These are phyloP conservation scores for Gadopsis marmoratus DNA, from an alignment of 2,797 vertebrate genomes.

Conservation along the genomic window DNA sequence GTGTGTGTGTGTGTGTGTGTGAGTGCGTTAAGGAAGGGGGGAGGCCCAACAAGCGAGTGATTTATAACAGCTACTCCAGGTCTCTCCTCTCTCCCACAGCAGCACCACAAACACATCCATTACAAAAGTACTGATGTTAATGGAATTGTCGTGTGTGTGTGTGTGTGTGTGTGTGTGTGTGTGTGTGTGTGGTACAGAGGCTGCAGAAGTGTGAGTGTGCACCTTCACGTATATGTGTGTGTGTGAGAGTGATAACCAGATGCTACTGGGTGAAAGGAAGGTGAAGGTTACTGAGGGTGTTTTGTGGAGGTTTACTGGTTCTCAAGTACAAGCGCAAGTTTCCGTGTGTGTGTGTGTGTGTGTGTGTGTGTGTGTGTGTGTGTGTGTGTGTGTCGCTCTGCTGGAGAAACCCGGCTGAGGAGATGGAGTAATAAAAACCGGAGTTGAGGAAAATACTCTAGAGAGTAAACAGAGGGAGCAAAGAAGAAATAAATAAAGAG, in stretches of 20 bases:
- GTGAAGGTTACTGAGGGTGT: conserved; percentile 76
- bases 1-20: conserved; percentile 47
- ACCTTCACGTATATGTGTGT: conserved; percentile 3
- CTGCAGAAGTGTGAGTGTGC: conserved; percentile 39
- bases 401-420: conserved; percentile 53
- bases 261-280: conserved; percentile 75
- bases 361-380: conserved; percentile 21
- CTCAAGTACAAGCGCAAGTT: conserved; percentile 47
- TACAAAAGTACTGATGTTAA: conserved; percentile 86
- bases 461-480: conserved; percentile 80
- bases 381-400: conserved; percentile 50
- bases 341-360: conserved; percentile 37
- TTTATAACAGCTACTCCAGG: conserved; percentile 91
- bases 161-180: conserved; percentile 25
- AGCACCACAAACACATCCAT: conserved; percentile 86
- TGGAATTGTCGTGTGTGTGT: conserved; percentile 74
- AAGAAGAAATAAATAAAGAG: conserved; percentile 81
- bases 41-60: conserved; percentile 85
- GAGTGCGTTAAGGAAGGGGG: conserved; percentile 44
- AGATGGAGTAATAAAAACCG: conserved; percentile 74
- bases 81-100: conserved; percentile 84
- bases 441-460: conserved; percentile 70
- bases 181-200: conserved; percentile 18
- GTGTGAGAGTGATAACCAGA: conserved; percentile 72
- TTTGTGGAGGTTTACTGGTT: conserved; percentile 55